Evolutionary conservation across 2,113 vertebrate genomes (phyloP).

Genomic region (Cyprinus carpio): DNA sequence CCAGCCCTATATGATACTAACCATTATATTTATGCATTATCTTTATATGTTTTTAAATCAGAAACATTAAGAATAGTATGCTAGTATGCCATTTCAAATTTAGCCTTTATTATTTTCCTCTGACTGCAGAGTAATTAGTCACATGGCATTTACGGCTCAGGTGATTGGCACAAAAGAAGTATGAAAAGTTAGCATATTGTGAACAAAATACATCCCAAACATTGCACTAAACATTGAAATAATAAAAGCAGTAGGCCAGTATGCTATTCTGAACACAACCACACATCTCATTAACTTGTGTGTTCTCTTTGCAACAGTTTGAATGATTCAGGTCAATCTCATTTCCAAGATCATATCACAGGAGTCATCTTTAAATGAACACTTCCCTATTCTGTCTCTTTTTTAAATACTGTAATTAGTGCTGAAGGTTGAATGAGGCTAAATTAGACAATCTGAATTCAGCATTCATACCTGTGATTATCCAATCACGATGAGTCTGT

Average conservation of each 20-base stretch:
- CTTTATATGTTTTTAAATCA: background rate
- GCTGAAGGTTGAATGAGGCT: background rate
- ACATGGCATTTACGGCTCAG: background rate
- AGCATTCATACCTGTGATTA: conserved; percentile 23
- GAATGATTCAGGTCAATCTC: conserved; percentile 6
- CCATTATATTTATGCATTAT: background rate
- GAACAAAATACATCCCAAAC: background rate
- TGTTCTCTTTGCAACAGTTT: background rate
- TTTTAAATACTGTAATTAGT: conserved; percentile 1
- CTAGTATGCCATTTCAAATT: background rate
- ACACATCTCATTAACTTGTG: background rate
- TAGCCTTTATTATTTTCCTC: background rate
- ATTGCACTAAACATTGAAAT: background rate
- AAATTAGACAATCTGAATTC: background rate
- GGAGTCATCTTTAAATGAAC: background rate
- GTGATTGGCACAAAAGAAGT: background rate
- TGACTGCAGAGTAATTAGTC: background rate
- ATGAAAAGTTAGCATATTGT: background rate
- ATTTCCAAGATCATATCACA: background rate
- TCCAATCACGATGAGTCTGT: conserved; percentile 14
- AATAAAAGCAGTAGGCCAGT: background rate
- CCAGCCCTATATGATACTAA: too few relatives aligned
- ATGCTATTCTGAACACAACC: background rate
- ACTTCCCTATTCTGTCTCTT: background rate
- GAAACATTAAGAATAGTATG: background rate